phyloP scores from a whole-genome alignment of 2,113 vertebrate species.

The Microcebus lehilahytsara region DNA sequence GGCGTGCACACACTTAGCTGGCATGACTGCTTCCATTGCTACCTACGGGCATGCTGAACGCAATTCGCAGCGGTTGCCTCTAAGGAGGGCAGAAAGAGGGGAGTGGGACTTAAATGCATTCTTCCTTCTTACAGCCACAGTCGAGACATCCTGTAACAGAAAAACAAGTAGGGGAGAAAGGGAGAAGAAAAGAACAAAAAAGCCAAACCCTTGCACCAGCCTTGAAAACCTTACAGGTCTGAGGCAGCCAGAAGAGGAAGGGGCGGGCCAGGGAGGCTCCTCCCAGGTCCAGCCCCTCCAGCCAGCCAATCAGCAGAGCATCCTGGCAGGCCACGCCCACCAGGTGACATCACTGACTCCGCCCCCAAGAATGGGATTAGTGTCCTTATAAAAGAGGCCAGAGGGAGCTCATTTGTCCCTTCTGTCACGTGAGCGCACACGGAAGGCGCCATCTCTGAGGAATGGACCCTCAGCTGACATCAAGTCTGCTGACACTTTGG shows the following conservation, averaged over 20 bases:
- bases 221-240: background rate
- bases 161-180: background rate
- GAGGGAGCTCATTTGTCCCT: background rate
- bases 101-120: too few species aligned
- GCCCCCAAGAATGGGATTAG: background rate
- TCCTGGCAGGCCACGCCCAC: background rate
- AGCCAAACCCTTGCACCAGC: background rate
- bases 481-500: background rate
- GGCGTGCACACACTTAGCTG: background rate
- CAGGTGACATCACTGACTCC: background rate
- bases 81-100: background rate
- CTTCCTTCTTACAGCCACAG: background rate
- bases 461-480: background rate
- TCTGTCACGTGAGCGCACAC: background rate
- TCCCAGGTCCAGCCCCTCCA: background rate
- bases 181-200: background rate
- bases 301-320: background rate
- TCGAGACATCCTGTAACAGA: background rate
- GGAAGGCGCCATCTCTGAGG: background rate
- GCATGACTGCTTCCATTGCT: rapidly evolving
- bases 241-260: background rate
- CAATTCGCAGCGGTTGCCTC: background rate
- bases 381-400: background rate
- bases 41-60: rapidly evolving
- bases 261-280: background rate